Base-by-base conservation (phyloP, 2,113 vertebrate species). In the pig (Sus scrofa) region DNA sequence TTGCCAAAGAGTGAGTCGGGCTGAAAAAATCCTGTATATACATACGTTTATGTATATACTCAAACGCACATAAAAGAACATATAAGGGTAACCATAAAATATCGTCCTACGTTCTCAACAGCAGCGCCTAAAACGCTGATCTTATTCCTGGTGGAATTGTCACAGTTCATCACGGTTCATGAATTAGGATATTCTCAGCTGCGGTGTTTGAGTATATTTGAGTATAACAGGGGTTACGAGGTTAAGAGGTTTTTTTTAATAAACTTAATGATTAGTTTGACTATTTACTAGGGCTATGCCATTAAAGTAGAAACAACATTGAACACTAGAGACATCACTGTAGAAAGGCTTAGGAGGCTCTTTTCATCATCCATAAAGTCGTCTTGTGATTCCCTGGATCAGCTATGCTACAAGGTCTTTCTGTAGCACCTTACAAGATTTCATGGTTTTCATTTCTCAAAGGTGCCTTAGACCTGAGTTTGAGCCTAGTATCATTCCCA, bases 201-300 rank as follows among this genome's bases (percentile, higher is more conserved):
- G 70, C 7, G 16, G n/a, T 20, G 50, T 30, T 11, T 20, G 62
- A 58, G 52, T 54, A 34, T 34, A 26, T 32, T 4, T 54, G 22
- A 39, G 86, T 6, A 19, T 0, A 32, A 85, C 88, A 78, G 0
- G 52, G 82, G 95, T 96, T 96, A 89, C 1, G 44, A 15, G 86
- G 96, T 95, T 95, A 97, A 93, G 85, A 10, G 50, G 50, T 70
- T 70, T 86, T 77, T 92, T 95, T 94, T 82, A 83, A 94, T 63
- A 68, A 18, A 32, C 34, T 3, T 63, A 62, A 71, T 32, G 20
- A 74, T 96, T 96, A 96, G 94, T 91, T 30, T 27, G 68, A 65
- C 24, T 52, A 3, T 73, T 94, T 19, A n/a, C 79, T 68, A 94
- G 60, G 7, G 32, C 71, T 56, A 22, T 9, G 37, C 18, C 10